Conservation (phyloP, 2,888 invertebrate species). For the Drosophila pseudotalamancana region DNA sequence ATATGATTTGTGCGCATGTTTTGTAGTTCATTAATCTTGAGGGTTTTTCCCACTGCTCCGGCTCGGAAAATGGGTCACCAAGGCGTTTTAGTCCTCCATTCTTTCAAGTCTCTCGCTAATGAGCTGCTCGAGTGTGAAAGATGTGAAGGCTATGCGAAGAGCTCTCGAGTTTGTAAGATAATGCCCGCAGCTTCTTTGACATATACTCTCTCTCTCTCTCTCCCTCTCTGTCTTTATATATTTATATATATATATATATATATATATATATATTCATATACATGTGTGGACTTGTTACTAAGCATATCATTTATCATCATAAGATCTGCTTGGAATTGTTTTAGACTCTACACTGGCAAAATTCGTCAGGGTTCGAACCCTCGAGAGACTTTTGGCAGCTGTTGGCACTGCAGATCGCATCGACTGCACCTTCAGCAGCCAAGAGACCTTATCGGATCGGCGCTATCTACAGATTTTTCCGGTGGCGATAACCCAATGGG, state of each 20-base stretch:
- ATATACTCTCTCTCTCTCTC: background rate
- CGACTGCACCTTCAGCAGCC: slow-evolving; percentile 40
- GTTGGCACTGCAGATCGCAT: slow-evolving; percentile 43
- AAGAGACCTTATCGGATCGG: slow-evolving; percentile 26
- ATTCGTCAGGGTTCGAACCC: slow-evolving; percentile 32
- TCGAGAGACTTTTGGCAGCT: slow-evolving; percentile 53
- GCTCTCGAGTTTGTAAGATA: slow-evolving; percentile 10
- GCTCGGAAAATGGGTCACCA: slow-evolving; percentile 58
- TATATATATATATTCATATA: slow-evolving; percentile 30
- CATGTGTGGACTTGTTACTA: slow-evolving; percentile 1
- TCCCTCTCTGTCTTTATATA: background rate
- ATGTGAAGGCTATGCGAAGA: background rate
- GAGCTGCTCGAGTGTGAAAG: slow-evolving; percentile 12
- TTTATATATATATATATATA: slow-evolving; percentile 12
- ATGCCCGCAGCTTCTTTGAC: slow-evolving; percentile 34
- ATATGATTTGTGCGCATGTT: slow-evolving; percentile 74
- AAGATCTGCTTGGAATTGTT: background rate
- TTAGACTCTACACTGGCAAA: slow-evolving; percentile 10
- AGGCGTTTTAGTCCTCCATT: slow-evolving; percentile 20
- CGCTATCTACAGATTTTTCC: slow-evolving; percentile 50
- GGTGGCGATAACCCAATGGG: slow-evolving; percentile 51
- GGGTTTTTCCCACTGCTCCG: slow-evolving; percentile 21
- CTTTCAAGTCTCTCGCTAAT: slow-evolving; percentile 9
- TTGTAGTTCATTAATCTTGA: slow-evolving; percentile 73
- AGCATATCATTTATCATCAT: slow-evolving; percentile 41